Evolutionary conservation across 2,797 vertebrate genomes (phyloP), one percentile per base, ranked within the genome.

Genomic region (Columba guinea): DNA sequence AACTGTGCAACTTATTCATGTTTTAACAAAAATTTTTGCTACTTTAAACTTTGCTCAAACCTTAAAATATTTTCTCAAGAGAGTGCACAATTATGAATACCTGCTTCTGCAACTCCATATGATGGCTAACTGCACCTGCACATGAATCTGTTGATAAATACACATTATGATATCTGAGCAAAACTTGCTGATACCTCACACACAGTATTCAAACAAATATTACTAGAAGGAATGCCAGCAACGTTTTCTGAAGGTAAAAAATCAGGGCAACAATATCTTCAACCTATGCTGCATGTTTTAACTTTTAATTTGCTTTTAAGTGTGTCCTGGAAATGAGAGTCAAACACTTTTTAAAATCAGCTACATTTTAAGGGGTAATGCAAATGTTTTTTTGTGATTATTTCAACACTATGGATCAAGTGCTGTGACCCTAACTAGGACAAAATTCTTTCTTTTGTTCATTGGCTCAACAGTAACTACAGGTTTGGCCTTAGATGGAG

Each of bases 371-470:
- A 91, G 87, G 81, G 53, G 21, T 21, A 71, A 91, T 41, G 64
- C 71, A 89, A 96, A 90, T 62, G 6, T 6, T 74, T 97, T 37
- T 95, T 68, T 91, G 89, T 75, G 94, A 78, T 91, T 94, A 81
- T 73, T 95, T 96, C 89, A 3, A 87, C 90, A 92, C 51, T 75
- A 27, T 11, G 60, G 35, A 83, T 71, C n/a, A 67, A 83, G 37
- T 62, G 52, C 93, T 65, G 81, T 92, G 93, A 89, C 71, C 8
- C 11, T 70, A 79, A 70, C 35, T 56, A 75, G 84, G 75, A 63
- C 62, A 87, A 83, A 83, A 89, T 67, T 74, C 23, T 85, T 79
- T 71, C 52, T 82, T 24, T 55, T 55, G 48, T 77, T 89, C 37
- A n/a, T 51, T 78, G 76, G 75, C 64, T 91, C n/a, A 78, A 44